A percentile compares a stretch with the other conserved stretches of the same genome.
Conservation (phyloP, 2,797 vertebrate species). For the Hoplostethus atlanticus region DNA sequence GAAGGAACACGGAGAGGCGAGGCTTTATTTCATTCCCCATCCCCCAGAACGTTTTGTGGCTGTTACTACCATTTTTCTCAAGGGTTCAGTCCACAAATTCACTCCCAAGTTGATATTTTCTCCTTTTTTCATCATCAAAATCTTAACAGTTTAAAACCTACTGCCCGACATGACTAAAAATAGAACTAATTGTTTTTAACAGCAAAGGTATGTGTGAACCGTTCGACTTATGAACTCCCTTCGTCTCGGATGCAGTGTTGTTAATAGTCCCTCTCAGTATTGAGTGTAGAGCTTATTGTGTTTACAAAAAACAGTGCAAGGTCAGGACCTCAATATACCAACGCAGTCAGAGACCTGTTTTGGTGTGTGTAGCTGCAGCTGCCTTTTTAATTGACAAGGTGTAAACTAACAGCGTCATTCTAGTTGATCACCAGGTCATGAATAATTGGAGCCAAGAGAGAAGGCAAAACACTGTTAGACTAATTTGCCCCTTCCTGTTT, state of each 20-base stretch:
- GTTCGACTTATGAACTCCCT: slow-evolving; percentile 1
- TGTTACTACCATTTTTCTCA: slow-evolving; percentile 2
- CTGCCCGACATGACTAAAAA: background rate
- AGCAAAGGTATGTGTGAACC: background rate
- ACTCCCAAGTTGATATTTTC: slow-evolving; percentile 10
- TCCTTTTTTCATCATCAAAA: slow-evolving; percentile 30
- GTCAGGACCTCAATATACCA: slow-evolving; percentile 22
- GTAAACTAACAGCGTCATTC: slow-evolving; percentile 42
- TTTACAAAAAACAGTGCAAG: slow-evolving; percentile 17
- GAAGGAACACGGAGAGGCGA: slow-evolving; percentile 47
- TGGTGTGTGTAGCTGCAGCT: slow-evolving; percentile 40
- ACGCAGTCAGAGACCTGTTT: slow-evolving; percentile 16
- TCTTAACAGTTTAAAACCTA: background rate
- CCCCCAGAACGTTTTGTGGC: slow-evolving; percentile 28
- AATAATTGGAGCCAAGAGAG: slow-evolving; percentile 53
- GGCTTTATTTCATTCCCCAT: slow-evolving; percentile 40
- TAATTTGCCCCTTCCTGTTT: slow-evolving; percentile 56
- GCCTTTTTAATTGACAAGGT: slow-evolving; percentile 69
- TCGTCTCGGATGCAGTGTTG: slow-evolving; percentile 6
- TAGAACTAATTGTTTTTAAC: slow-evolving; percentile 18
- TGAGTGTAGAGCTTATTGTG: slow-evolving; percentile 1
- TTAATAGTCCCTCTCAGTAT: slow-evolving; percentile 16
- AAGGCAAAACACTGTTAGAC: slow-evolving; percentile 46
- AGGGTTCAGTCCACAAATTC: slow-evolving; percentile 18
- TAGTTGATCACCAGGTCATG: slow-evolving; percentile 48